Evolutionary conservation across 2,797 vertebrate genomes (phyloP).

Genomic region (Poecilia picta): DNA sequence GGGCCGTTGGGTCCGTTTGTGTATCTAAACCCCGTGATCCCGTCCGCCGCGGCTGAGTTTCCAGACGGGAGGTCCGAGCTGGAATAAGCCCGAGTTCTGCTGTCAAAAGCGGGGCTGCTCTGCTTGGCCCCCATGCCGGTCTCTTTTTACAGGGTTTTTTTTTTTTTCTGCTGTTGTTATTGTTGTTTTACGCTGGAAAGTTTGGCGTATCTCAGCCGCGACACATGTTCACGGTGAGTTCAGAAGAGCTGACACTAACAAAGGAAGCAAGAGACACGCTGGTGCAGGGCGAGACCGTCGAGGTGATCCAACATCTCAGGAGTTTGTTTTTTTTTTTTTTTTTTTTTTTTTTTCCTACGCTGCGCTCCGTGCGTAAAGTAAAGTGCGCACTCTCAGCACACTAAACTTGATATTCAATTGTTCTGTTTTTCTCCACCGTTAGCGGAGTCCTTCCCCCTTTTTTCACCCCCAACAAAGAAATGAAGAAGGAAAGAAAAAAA

Average conservation of each 20-base stretch:
- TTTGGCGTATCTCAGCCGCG: slow-evolving; percentile 33
- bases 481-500: background rate
- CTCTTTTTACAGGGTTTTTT: slow-evolving; percentile 8
- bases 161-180: slow-evolving; percentile 2
- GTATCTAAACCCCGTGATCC: slow-evolving; percentile 80
- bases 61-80: slow-evolving; percentile 89
- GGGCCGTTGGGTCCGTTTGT: slow-evolving; percentile 76
- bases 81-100: slow-evolving; percentile 92
- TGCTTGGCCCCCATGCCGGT: slow-evolving; percentile 88
- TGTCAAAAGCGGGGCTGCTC: slow-evolving; percentile 86
- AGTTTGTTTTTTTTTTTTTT: slow-evolving; percentile 18
- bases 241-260: slow-evolving; percentile 36
- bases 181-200: slow-evolving; percentile 6
- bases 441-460: slow-evolving; percentile 48
- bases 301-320: slow-evolving; percentile 49
- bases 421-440: slow-evolving; percentile 31
- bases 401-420: slow-evolving; percentile 55
- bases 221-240: slow-evolving; percentile 53
- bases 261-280: slow-evolving; percentile 25
- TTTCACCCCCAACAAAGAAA: slow-evolving; percentile 46
- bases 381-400: slow-evolving; percentile 54
- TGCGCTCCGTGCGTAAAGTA: slow-evolving; percentile 64
- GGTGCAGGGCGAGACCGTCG: slow-evolving; percentile 15
- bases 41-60: slow-evolving; percentile 74
- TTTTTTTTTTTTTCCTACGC: background rate